These are phyloP conservation scores for Rotaria sp. DNA, from an alignment of 2,888 invertebrate genomes.

Conservation along the genomic window DNA sequence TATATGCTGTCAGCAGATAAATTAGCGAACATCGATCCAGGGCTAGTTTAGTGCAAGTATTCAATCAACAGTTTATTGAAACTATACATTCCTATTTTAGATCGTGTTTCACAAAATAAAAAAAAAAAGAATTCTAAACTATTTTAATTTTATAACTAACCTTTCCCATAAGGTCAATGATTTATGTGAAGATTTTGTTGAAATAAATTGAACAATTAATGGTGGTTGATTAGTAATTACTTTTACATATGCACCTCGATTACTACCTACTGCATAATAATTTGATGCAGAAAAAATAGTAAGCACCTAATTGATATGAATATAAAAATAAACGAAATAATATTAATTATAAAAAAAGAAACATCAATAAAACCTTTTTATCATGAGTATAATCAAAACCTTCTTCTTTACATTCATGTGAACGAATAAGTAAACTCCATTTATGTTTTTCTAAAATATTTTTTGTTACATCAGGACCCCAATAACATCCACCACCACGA, in stretches of 20 bases:
- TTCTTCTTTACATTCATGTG: constrained; percentile 85
- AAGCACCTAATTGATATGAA: constrained; percentile 64
- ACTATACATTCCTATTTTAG: too few species aligned
- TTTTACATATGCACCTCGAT: constrained; percentile 83
- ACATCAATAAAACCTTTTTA: constrained; percentile 63
- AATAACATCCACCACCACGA: constrained; percentile 83
- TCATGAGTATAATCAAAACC: constrained; percentile 80
- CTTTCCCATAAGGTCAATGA: constrained; percentile 42
- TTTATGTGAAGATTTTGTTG: constrained; percentile 48
- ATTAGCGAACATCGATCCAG: too few species aligned
- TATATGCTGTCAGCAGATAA: too few species aligned
- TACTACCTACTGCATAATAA: constrained; percentile 85
- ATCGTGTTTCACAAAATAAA: not conserved
- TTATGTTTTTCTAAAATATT: constrained; percentile 71
- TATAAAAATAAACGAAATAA: not conserved
- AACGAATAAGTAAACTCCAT: constrained; percentile 71
- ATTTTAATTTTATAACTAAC: not conserved
- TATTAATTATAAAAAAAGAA: not conserved
- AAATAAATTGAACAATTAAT: constrained; percentile 75
- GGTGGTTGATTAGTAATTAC: constrained; percentile 59
- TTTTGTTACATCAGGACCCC: constrained; percentile 78
- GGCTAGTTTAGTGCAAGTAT: too few species aligned
- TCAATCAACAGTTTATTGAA: too few species aligned
- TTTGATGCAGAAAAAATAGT: constrained; percentile 94
- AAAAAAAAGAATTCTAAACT: not conserved